These are phyloP conservation scores for Melanophora roralis DNA, from an alignment of 2,888 invertebrate species.

Conservation along the genomic window DNA sequence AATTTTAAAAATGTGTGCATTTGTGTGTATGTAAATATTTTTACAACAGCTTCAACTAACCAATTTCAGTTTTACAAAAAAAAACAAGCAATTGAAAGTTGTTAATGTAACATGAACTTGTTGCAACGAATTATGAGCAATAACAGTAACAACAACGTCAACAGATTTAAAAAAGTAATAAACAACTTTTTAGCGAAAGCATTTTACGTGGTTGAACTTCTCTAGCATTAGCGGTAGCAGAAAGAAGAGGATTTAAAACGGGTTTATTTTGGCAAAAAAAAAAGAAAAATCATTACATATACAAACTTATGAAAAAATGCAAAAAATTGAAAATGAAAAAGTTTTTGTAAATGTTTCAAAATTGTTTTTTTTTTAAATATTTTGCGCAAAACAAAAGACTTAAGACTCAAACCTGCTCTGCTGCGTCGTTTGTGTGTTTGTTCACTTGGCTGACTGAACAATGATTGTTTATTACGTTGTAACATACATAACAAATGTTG, in stretches of 20 bases:
- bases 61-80: conserved; percentile 35
- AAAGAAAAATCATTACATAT: conserved; percentile 28
- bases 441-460: neutral
- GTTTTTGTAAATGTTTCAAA: conserved; percentile 11
- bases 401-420: conserved; percentile 64
- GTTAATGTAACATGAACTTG: conserved; percentile 76
- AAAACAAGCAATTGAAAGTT: conserved; percentile 64
- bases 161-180: conserved; percentile 62
- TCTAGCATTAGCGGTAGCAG: neutral
- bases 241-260: conserved; percentile 49
- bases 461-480: conserved; percentile 37
- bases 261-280: conserved; percentile 58
- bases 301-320: neutral
- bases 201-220: conserved; percentile 25
- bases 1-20: neutral
- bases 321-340: conserved; percentile 15
- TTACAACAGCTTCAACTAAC: conserved; percentile 24
- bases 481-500: conserved; percentile 40
- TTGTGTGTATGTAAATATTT: neutral
- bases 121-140: conserved; percentile 53
- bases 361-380: conserved; percentile 48
- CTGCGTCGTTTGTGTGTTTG: conserved; percentile 9
- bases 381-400: conserved; percentile 72
- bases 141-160: conserved; percentile 38
- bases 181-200: conserved; percentile 61